Evolutionary conservation across 2,113 vertebrate species (phyloP).

Genomic region (Triplophysa siluroides): DNA sequence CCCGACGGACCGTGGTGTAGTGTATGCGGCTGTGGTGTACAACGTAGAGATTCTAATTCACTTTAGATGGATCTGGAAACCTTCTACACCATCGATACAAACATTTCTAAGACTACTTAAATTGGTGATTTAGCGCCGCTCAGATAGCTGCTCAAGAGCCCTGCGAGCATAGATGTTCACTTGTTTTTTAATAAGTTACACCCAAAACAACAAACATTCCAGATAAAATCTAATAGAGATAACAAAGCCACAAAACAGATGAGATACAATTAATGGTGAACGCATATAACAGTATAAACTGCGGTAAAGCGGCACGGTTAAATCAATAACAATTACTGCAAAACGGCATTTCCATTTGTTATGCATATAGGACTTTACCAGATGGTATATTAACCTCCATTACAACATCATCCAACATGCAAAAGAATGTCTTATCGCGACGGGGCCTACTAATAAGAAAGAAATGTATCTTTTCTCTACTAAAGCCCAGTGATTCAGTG

Average conservation of each 20-base stretch:
- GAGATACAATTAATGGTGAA: conserved; percentile 10
- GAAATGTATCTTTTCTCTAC: not conserved
- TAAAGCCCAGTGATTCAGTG: conserved; percentile 3
- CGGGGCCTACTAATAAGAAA: not conserved
- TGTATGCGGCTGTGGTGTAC: not conserved
- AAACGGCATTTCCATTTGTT: conserved; percentile 4
- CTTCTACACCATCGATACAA: conserved; percentile 7
- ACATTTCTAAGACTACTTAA: not conserved
- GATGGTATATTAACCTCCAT: conserved; percentile 1
- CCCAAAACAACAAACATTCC: not conserved
- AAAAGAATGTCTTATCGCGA: not conserved
- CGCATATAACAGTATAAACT: conserved; percentile 19
- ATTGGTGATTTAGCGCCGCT: not conserved
- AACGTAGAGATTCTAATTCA: not conserved
- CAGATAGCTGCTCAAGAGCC: not conserved
- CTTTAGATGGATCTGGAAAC: not conserved
- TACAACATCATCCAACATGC: conserved; percentile 1
- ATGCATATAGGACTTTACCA: not conserved
- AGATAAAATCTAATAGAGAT: conserved; percentile 1
- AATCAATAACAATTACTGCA: conserved; percentile 33
- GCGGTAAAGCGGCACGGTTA: not conserved
- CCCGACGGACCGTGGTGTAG: not conserved
- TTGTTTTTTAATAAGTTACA: not conserved
- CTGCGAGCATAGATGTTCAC: not conserved
- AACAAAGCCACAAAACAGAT: conserved; percentile 14